Percentiles rank a stretch among this genome's conserved stretches.
Conservation (phyloP, 92 coral and sea anemone genomes). For the Parazoanthus darwini region DNA sequence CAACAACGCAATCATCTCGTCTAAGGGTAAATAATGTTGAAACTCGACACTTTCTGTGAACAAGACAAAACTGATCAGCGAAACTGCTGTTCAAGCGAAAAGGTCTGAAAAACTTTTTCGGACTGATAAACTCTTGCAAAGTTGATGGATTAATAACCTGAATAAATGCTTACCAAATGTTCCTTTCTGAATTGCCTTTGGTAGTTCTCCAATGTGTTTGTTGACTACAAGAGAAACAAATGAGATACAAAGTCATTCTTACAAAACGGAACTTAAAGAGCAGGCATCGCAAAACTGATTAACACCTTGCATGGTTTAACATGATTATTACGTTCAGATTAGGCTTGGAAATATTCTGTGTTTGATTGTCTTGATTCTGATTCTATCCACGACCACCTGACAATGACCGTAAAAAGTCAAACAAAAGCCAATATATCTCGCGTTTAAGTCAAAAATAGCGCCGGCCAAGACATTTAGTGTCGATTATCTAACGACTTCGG, state of each 20-base stretch:
- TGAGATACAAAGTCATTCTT: not conserved
- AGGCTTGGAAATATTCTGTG: not conserved
- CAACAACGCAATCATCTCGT: slow-evolving; percentile 10
- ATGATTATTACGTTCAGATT: not conserved
- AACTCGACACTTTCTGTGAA: slow-evolving; percentile 37
- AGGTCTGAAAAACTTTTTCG: not conserved
- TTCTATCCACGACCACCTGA: not conserved
- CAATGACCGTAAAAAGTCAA: not conserved
- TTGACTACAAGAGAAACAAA: not conserved
- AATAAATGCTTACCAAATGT: not conserved
- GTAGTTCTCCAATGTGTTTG: slow-evolving; percentile 21
- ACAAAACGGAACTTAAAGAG: not conserved
- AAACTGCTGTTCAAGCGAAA: no score
- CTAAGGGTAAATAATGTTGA: slow-evolving; percentile 28
- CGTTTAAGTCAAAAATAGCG: no score
- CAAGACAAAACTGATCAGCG: not conserved
- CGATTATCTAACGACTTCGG: no score
- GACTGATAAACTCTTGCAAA: not conserved
- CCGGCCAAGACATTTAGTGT: no score
- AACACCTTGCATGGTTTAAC: not conserved
- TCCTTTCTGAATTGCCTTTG: slow-evolving; percentile 28
- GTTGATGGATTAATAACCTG: not conserved
- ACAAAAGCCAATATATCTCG: not conserved
- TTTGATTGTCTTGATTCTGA: no score
- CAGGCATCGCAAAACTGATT: not conserved